phyloP scores from a whole-genome alignment of 2,888 invertebrate species.

The Clanis bilineata region DNA sequence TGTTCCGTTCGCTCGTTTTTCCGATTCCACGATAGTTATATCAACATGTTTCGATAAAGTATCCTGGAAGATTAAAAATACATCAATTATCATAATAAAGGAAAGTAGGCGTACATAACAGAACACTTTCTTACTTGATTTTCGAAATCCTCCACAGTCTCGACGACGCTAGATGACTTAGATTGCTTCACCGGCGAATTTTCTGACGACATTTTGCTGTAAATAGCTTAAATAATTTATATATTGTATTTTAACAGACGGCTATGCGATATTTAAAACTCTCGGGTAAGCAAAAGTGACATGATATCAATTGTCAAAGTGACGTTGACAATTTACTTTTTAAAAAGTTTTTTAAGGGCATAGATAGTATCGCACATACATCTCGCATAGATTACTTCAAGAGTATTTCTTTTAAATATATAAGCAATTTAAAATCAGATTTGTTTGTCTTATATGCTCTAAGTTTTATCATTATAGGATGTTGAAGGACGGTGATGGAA shows the following conservation, averaged over 20 bases:
- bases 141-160: conserved; percentile 65
- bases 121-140: conserved; percentile 52
- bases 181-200: conserved; percentile 60
- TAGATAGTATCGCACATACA: no score
- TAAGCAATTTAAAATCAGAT: no score
- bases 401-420: no score
- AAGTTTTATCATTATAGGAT: no score
- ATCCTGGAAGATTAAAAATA: conserved; percentile 76
- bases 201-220: conserved; percentile 54
- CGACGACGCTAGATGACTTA: conserved; percentile 54
- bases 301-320: conserved; percentile 10
- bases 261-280: conserved; percentile 13
- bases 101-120: conserved; percentile 57
- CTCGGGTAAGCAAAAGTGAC: conserved; percentile 21
- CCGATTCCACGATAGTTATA: conserved; percentile 89
- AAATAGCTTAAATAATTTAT: not conserved
- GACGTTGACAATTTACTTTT: not conserved
- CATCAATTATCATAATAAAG: conserved; percentile 26
- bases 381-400: no score
- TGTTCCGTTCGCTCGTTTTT: conserved; percentile 88
- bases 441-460: no score
- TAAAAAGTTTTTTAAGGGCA: not conserved
- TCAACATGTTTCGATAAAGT: conserved; percentile 87
- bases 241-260: not conserved
- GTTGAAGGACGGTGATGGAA: no score